These are phyloP conservation scores for Agrypnus murinus DNA, from an alignment of 2,888 invertebrate genomes.

Conservation along the genomic window DNA sequence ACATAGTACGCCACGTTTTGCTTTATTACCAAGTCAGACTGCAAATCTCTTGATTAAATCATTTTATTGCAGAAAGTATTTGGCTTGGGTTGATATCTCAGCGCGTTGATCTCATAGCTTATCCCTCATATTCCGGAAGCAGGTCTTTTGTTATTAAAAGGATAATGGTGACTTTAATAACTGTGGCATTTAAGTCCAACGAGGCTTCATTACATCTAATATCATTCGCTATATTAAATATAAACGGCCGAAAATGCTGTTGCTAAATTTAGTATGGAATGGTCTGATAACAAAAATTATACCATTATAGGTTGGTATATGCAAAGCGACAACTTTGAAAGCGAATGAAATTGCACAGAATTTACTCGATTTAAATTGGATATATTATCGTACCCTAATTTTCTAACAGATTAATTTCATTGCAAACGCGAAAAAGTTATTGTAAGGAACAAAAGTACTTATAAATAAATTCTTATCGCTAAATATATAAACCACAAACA, in stretches of 20 bases:
- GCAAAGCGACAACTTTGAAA: background rate
- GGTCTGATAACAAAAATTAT: conserved; percentile 14
- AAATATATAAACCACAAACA: too few relatives aligned
- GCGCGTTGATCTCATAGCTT: conserved; percentile 22
- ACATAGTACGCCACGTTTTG: conserved; percentile 9
- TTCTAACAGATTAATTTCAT: background rate
- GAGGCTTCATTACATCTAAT: conserved; percentile 18
- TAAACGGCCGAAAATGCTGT: conserved; percentile 10
- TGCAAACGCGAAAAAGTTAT: too few relatives aligned
- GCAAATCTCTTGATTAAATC: conserved; percentile 14
- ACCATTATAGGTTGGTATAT: conserved; percentile 2
- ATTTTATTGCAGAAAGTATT: conserved; percentile 16
- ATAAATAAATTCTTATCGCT: too few relatives aligned
- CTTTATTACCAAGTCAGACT: conserved; percentile 12
- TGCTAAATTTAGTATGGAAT: conserved; percentile 22
- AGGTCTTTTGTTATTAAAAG: conserved; percentile 21
- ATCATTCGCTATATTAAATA: conserved; percentile 22
- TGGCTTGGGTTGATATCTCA: conserved; percentile 13
- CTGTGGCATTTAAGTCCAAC: conserved; percentile 27
- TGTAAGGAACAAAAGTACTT: too few relatives aligned
- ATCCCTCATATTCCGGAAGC: conserved; percentile 25
- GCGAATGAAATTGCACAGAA: background rate
- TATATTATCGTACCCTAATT: background rate
- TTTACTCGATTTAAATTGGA: background rate
- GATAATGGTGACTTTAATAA: conserved; percentile 28